phyloP scores from a whole-genome alignment of 2,113 vertebrate species.

The Argyrosomus japonicus region DNA sequence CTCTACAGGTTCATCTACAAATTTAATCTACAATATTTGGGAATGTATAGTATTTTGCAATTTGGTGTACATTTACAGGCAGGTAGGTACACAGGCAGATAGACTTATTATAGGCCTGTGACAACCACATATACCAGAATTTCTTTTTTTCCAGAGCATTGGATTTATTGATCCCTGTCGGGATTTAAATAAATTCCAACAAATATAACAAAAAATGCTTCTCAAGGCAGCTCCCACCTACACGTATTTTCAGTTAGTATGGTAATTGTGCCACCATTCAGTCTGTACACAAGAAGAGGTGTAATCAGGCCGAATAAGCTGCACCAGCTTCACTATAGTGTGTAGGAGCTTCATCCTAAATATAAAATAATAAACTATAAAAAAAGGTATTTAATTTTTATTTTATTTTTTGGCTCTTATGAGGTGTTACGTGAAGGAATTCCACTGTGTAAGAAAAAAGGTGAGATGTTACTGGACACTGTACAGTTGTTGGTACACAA shows the following conservation, averaged over 20 bases:
- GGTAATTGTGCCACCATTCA: background rate
- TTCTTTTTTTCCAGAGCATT: too few species aligned
- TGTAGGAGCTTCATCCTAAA: background rate
- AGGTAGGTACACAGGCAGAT: too few species aligned
- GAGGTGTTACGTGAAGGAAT: background rate
- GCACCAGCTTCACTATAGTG: background rate
- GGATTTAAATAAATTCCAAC: too few species aligned
- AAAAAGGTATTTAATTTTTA: background rate
- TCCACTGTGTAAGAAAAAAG: background rate
- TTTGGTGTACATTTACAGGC: too few species aligned
- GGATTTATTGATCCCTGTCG: too few species aligned
- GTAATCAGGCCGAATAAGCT: background rate
- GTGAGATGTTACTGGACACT: background rate
- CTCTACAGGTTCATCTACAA: too few species aligned
- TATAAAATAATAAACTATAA: background rate
- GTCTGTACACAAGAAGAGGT: background rate
- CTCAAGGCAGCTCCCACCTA: background rate
- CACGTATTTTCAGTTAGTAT: background rate
- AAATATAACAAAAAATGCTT: too few species aligned
- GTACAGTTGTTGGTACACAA: background rate
- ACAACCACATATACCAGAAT: too few species aligned
- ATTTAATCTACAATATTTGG: too few species aligned
- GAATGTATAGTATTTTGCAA: too few species aligned
- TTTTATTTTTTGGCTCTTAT: background rate
- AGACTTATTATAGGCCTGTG: too few species aligned